Evolutionary conservation across 2,888 invertebrate species (phyloP).

Genomic region (Neocrepidodera transversa): DNA sequence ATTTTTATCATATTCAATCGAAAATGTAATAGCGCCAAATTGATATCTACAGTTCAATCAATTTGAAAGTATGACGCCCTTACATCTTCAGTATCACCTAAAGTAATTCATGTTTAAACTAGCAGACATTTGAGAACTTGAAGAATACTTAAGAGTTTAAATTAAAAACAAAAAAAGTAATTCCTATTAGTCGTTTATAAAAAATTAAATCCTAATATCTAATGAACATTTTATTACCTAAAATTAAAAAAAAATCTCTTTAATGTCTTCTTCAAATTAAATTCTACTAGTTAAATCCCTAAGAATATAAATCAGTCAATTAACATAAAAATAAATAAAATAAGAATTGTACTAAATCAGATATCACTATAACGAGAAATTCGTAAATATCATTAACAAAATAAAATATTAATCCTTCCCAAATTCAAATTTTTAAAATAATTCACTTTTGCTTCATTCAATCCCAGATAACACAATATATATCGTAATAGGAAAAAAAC

Average conservation of each 20-base stretch:
- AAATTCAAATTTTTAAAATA: too few species aligned
- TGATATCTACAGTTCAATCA: not conserved
- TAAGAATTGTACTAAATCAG: constrained; percentile 44
- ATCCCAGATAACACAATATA: too few species aligned
- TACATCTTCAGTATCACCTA: constrained; percentile 20
- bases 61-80: not conserved
- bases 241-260: not conserved
- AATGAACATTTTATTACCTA: not conserved
- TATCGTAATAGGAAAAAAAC: too few species aligned
- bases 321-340: constrained; percentile 38
- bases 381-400: constrained; percentile 9
- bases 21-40: constrained; percentile 12
- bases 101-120: constrained; percentile 20
- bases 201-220: not conserved
- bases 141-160: constrained; percentile 8
- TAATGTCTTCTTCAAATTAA: constrained; percentile 11
- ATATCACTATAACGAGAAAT: constrained; percentile 28
- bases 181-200: not conserved
- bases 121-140: constrained; percentile 17
- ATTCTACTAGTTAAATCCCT: constrained; percentile 13
- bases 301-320: constrained; percentile 45
- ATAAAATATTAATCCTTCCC: constrained; percentile 4
- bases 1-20: constrained; percentile 18
- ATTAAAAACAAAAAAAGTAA: too few species aligned
- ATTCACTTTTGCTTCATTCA: too few species aligned